These are phyloP conservation scores for Micrasema longulum DNA, from an alignment of 1,140 invertebrate species.

Conservation along the genomic window DNA sequence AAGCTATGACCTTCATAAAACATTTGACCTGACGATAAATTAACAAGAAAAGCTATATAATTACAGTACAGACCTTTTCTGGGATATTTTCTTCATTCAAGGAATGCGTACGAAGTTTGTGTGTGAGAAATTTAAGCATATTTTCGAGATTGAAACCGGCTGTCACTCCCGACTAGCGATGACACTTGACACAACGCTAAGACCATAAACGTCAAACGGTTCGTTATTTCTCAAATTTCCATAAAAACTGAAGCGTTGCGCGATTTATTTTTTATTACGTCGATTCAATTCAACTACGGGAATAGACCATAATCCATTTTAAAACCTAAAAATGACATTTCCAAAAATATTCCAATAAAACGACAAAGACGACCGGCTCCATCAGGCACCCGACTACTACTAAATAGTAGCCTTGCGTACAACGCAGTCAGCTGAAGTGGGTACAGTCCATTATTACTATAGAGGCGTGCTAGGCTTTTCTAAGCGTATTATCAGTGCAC, in stretches of 20 bases:
- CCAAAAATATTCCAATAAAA: slow-evolving; percentile 54
- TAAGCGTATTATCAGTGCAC: slow-evolving; percentile 58
- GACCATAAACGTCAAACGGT: slow-evolving; percentile 42
- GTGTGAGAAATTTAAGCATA: slow-evolving; percentile 85
- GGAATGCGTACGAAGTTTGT: slow-evolving; percentile 83
- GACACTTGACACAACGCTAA: slow-evolving; percentile 43
- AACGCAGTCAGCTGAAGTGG: slow-evolving; percentile 72
- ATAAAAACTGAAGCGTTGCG: slow-evolving; percentile 13
- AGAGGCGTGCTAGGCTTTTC: slow-evolving; percentile 35
- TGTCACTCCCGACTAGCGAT: slow-evolving; percentile 53
- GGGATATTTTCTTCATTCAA: slow-evolving; percentile 81
- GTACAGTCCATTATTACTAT: slow-evolving; percentile 60
- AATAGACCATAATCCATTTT: slow-evolving; percentile 35
- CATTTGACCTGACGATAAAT: slow-evolving; percentile 54
- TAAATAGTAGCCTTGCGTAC: slow-evolving; percentile 68
- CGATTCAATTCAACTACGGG: slow-evolving; percentile 20
- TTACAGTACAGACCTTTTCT: slow-evolving; percentile 70
- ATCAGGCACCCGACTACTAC: slow-evolving; percentile 66
- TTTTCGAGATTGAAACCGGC: slow-evolving; percentile 63
- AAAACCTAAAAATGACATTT: slow-evolving; percentile 44
- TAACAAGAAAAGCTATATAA: slow-evolving; percentile 53
- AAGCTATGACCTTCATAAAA: slow-evolving; percentile 64
- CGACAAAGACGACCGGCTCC: slow-evolving; percentile 58
- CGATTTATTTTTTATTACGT: neutral
- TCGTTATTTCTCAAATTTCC: slow-evolving; percentile 18